Evolutionary conservation across 2,113 vertebrate genomes (phyloP), one percentile per base, ranked within the genome.

Genomic region (Pterocles gutturalis): DNA sequence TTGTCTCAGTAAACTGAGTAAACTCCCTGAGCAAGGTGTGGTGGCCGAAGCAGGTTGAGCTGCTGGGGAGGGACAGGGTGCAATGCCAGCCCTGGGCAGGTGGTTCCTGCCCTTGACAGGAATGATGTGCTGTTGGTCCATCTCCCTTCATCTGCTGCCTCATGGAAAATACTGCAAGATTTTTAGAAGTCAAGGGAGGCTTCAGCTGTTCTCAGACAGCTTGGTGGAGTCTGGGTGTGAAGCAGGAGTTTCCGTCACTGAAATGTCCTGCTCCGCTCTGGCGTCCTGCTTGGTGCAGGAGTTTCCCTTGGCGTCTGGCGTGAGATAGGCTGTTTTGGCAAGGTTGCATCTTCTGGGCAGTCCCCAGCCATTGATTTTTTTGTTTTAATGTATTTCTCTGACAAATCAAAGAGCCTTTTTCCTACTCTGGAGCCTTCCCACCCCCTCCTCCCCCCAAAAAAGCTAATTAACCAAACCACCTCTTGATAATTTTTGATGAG

Each of bases 1-100:
- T 16, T 38, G 41, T 5, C 4, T 2, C 17, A 10, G 34, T 5
- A 3, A 4, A 0, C 9, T n/a, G n/a, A n/a, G n/a, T n/a, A n/a
- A n/a, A n/a, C 4, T 7, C 14, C 3, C 11, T 9, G 6, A 24
- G 49, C 36, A 2, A 17, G 48, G 65, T 26, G 22, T 8, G 0
- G 54, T 9, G 51, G 17, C 41, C 8, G 1, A 5, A 41, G 21
- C 3, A 4, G 34, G 43, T 11, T 54, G 48, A 2, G 1, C 4
- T 12, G 14, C 2, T 15, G n/a, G 38, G 19, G 21, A 4, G 0
- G 1, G 24, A 2, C 4, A 2, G 62, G 76, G 33, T 14, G n/a
- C 5, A 22, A 9, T 13, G 31, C 24, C 41, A 10, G 70, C n/a
- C 45, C 28, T 1, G 17, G 67, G 28, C 25, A 9, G 7, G 5